Percentiles rank a stretch among this genome's conserved stretches.
phyloP scores from a whole-genome alignment of 2,888 invertebrate genomes.

The Leucania comma region DNA sequence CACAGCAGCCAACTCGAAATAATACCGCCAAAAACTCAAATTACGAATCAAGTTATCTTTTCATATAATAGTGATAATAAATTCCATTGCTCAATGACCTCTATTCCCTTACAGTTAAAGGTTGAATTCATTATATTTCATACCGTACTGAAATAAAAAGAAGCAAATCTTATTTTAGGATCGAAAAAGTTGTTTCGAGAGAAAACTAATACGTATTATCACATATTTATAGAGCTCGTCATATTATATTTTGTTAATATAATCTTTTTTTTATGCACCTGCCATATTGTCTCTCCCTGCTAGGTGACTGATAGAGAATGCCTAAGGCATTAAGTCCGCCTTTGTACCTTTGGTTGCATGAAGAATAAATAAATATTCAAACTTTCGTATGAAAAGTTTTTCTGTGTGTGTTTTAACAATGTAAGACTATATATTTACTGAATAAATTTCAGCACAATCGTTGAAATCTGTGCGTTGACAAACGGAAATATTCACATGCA shows the following conservation, averaged over 20 bases:
- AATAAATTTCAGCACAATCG: not conserved
- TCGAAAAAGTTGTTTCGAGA: not conserved
- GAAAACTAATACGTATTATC: not conserved
- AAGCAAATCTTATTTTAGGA: not conserved
- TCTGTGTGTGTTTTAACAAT: not conserved
- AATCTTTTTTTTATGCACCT: no score
- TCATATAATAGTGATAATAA: not conserved
- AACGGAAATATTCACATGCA: conserved; percentile 1
- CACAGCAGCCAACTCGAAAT: no score
- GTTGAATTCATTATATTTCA: no score
- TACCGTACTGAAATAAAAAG: not conserved
- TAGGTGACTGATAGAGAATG: no score
- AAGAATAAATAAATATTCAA: no score
- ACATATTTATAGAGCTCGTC: not conserved
- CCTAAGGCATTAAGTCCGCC: no score
- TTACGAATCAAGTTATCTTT: no score
- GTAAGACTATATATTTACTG: not conserved
- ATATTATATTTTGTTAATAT: no score
- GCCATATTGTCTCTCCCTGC: no score
- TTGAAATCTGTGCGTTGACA: conserved; percentile 5
- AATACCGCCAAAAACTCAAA: no score
- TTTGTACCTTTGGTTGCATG: no score
- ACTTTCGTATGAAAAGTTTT: not conserved
- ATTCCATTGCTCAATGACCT: not conserved
- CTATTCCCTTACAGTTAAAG: not conserved